A percentile compares a stretch with the other conserved stretches of the same genome.
Evolutionary conservation across 2,888 invertebrate genomes (phyloP).

Genomic region (Drosophila barbarae): DNA sequence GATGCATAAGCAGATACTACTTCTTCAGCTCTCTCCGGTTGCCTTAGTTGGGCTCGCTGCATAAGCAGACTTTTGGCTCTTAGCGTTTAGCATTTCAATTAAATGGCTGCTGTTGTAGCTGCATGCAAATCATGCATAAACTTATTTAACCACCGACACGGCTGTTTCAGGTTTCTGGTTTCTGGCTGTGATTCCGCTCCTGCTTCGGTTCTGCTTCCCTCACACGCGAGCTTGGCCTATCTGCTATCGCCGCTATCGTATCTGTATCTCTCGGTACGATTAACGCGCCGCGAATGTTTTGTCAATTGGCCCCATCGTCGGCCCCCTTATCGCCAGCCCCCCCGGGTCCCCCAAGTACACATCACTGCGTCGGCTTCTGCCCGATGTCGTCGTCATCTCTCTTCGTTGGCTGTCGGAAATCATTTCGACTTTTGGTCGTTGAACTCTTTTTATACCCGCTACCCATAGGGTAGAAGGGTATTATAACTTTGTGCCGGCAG

Average conservation of each 20-base stretch:
- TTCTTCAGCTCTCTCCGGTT: constrained; percentile 6
- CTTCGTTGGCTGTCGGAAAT: constrained; percentile 56
- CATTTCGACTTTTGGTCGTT: constrained; percentile 72
- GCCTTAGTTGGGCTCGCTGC: background rate
- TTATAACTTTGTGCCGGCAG: no score
- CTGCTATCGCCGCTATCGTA: constrained; percentile 45
- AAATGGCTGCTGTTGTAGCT: constrained; percentile 36
- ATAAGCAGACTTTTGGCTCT: constrained; percentile 1
- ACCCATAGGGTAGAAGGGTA: no score
- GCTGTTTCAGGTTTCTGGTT: constrained; percentile 3
- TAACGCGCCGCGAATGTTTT: constrained; percentile 30
- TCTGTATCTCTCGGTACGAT: constrained; percentile 55
- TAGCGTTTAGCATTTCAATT: constrained; percentile 7
- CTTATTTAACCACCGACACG: constrained; percentile 52
- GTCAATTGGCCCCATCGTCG: constrained; percentile 30
- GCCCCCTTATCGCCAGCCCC: constrained; percentile 8
- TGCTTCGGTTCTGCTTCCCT: constrained; percentile 15
- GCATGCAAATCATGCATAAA: constrained; percentile 65
- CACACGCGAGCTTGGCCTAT: constrained; percentile 56
- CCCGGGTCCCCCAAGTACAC: constrained; percentile 3
- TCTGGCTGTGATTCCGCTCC: constrained; percentile 17
- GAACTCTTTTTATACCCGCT: constrained; percentile 71
- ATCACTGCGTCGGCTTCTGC: constrained; percentile 15
- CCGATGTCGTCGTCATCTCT: constrained; percentile 29
- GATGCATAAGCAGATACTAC: constrained; percentile 3